These are phyloP conservation scores for Cecropterus lyciades DNA, from an alignment of 1,140 invertebrate genomes.

Conservation along the genomic window DNA sequence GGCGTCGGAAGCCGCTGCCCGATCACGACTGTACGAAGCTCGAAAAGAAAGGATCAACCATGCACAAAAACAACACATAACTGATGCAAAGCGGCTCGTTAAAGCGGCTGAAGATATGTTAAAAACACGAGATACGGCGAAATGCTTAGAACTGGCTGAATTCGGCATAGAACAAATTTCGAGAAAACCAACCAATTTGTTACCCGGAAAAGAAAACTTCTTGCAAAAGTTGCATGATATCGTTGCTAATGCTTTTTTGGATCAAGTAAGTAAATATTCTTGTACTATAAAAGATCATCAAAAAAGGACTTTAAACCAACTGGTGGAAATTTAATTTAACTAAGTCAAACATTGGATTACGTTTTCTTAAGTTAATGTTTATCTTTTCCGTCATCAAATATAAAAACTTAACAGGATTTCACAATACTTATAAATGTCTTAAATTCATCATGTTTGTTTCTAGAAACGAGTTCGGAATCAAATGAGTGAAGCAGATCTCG, in stretches of 20 bases:
- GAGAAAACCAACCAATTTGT: slow-evolving; percentile 56
- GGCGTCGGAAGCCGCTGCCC: slow-evolving; percentile 57
- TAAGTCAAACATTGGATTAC: too few species aligned
- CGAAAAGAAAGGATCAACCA: slow-evolving; percentile 57
- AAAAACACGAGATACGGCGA: slow-evolving; percentile 62
- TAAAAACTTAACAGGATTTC: too few species aligned
- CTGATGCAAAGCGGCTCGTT: slow-evolving; percentile 62
- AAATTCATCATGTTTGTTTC: slow-evolving; percentile 43
- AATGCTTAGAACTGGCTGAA: slow-evolving; percentile 68
- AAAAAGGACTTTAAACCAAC: not conserved
- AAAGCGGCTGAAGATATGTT: slow-evolving; percentile 47
- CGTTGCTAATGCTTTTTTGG: slow-evolving; percentile 65
- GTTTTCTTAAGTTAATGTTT: too few species aligned
- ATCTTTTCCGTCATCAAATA: not conserved
- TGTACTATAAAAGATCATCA: not conserved
- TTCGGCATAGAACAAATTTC: slow-evolving; percentile 73
- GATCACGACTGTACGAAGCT: slow-evolving; percentile 54
- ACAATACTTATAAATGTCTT: not conserved
- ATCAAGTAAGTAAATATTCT: slow-evolving; percentile 54
- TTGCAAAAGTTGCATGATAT: slow-evolving; percentile 62
- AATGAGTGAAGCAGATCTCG: slow-evolving; percentile 70
- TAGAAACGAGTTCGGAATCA: slow-evolving; percentile 67
- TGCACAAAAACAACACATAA: slow-evolving; percentile 60
- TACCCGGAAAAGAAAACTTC: slow-evolving; percentile 69
- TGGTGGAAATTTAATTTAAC: too few species aligned